Base-by-base conservation (phyloP, 2,888 invertebrate genomes). In the Synanthedon formicaeformis region DNA sequence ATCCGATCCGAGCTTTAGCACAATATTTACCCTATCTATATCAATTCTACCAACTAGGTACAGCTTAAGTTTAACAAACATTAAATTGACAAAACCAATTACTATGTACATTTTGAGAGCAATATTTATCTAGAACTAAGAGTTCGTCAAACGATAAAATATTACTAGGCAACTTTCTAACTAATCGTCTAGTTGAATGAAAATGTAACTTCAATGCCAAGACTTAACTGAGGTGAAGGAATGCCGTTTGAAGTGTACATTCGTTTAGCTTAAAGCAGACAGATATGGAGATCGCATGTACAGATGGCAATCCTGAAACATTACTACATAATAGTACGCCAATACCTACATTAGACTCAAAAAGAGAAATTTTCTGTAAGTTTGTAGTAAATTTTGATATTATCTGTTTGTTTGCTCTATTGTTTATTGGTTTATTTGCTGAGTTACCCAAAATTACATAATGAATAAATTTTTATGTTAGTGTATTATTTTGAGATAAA, bases 201-300 rank as follows among this genome's bases (percentile, higher is more conserved):
- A 66, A 67, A 63, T 59, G 58, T 63, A 58, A 56, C 58, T 60
- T 61, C 57, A 66, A 65, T 64, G 61, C 61, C 60, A 61, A 63
- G 63, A 65, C 53, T 54, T 54, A 53, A 52, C 55, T 61, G 60
- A 57, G 59, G 60, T 54, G 57, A 56, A 61, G 67, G 67, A 69
- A 68, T 68, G 64, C 58, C 54, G 64, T 62, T 66, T 63, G 63
- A 66, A 65, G 66, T 65, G 62, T 18, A 14, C 64, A 67, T 68
- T 71, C 41, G 63, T 69, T 69, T 63, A 60, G 67, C 63, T 73
- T 66, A 70, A 65, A 66, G 65, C 61, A 66, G 70, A 73, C 73
- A 74, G 74, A 73, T 73, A 72, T 69, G 69, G 66, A 64, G 64
- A 65, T 76, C 63, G 73, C 73, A 69, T 75, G 73, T 34, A 34